Conservation (phyloP, 2,888 invertebrate genomes). For the Melikaiella ostensackeni region DNA sequence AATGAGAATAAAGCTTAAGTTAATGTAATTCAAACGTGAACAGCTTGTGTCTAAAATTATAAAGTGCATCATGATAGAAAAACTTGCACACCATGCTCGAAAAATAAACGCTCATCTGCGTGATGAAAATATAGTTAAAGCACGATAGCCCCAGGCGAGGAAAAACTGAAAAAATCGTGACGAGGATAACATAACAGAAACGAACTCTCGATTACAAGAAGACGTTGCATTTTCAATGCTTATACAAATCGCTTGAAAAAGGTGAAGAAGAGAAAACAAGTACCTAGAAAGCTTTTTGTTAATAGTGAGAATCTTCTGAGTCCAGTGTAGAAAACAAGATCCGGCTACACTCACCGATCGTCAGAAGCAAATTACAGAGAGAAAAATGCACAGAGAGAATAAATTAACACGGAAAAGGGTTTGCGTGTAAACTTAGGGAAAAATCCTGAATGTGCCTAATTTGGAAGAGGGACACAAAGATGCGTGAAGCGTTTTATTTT, state of each 20-base stretch:
- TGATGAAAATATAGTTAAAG: slow-evolving; percentile 32
- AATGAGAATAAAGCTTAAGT: not conserved
- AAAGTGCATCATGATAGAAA: not conserved
- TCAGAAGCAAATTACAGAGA: slow-evolving; percentile 71
- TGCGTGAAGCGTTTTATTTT: not conserved
- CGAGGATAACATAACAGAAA: slow-evolving; percentile 24
- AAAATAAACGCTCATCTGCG: slow-evolving; percentile 14
- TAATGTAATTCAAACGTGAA: not conserved
- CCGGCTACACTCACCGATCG: slow-evolving; percentile 74
- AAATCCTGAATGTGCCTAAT: not conserved
- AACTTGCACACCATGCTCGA: slow-evolving; percentile 17
- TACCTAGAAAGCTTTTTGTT: slow-evolving; percentile 76
- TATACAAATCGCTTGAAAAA: slow-evolving; percentile 18
- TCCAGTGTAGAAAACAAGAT: slow-evolving; percentile 76
- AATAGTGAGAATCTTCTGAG: slow-evolving; percentile 76
- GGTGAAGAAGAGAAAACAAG: slow-evolving; percentile 51
- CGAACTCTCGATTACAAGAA: slow-evolving; percentile 31
- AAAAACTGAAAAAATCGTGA: slow-evolving; percentile 13
- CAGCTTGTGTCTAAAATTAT: not conserved
- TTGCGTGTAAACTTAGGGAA: not conserved
- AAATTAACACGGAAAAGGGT: slow-evolving; percentile 57
- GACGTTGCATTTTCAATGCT: slow-evolving; percentile 27
- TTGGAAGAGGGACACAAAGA: not conserved
- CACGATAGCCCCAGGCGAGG: slow-evolving; percentile 26
- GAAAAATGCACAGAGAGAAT: slow-evolving; percentile 69